Percentiles rank a stretch among this genome's conserved stretches.
These are phyloP conservation scores for Clarias laeviceps DNA, from an alignment of 2,797 vertebrate species.

Conservation along the genomic window DNA sequence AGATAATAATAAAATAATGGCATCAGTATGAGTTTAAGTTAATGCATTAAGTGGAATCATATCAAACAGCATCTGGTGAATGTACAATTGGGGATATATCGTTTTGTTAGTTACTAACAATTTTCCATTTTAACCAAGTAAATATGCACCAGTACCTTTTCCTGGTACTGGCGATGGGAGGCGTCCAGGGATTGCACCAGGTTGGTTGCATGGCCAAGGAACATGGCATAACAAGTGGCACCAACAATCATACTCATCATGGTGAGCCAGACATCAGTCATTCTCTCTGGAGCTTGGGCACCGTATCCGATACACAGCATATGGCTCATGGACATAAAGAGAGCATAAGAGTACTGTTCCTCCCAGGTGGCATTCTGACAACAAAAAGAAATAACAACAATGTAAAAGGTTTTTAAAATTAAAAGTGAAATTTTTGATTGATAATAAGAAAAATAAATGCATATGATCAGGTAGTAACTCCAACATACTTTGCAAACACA, in stretches of 20 bases:
- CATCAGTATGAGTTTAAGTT: neutral
- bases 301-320: constrained; percentile 96
- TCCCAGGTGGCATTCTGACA: constrained; percentile 91
- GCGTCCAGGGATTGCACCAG: constrained; percentile 94
- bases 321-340: constrained; percentile 98
- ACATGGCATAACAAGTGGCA: constrained; percentile 97
- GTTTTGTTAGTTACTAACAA: neutral
- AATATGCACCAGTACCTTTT: constrained; percentile 80
- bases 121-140: neutral
- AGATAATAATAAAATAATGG: neutral
- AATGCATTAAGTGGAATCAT: neutral
- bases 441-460: neutral
- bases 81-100: neutral
- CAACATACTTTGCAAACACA: neutral
- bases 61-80: neutral
- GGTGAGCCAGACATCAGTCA: constrained; percentile 84
- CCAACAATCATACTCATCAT: constrained; percentile 95
- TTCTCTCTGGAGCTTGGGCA: constrained; percentile 85
- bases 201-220: constrained; percentile 90
- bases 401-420: neutral
- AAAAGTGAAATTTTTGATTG: neutral
- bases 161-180: constrained; percentile 94
- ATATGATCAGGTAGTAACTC: neutral
- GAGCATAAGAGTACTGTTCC: constrained; percentile 89
- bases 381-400: neutral